These are phyloP conservation scores for Vulpes ferrilata DNA, from an alignment of 2,113 vertebrate species.

Conservation along the genomic window DNA sequence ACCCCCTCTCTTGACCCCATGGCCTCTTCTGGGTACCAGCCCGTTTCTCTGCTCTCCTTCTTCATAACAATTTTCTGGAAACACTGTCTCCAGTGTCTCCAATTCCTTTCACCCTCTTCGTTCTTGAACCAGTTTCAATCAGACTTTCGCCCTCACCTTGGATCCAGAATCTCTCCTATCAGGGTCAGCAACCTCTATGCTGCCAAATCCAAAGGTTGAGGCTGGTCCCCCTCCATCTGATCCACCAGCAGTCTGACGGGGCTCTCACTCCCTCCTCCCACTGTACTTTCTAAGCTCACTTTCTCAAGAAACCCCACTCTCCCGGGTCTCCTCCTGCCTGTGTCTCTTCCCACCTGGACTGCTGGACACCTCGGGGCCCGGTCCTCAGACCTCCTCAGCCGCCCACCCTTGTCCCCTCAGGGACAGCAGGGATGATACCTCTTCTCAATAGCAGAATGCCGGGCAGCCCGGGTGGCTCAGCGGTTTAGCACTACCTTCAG, in stretches of 20 bases:
- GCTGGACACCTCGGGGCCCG: neutral
- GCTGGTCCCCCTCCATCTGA: neutral
- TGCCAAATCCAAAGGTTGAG: neutral
- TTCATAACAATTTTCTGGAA: neutral
- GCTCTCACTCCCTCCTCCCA: neutral
- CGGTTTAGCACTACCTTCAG: too few relatives aligned
- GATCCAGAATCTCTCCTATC: neutral
- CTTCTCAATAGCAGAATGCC: neutral
- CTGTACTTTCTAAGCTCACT: fast-evolving
- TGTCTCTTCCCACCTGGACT: neutral
- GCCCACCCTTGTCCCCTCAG: neutral
- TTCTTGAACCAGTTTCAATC: neutral
- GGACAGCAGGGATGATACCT: neutral
- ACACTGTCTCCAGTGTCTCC: neutral
- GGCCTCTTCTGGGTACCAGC: neutral
- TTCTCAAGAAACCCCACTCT: neutral
- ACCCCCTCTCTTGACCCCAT: neutral
- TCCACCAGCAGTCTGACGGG: fast-evolving
- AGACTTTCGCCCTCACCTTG: neutral
- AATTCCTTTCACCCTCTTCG: neutral
- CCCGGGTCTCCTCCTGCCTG: neutral
- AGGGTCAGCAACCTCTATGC: neutral
- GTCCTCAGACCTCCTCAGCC: neutral
- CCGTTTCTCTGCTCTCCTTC: neutral
- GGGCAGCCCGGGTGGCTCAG: too few relatives aligned